A percentile compares a stretch with the other conserved stretches of the same genome.
Conservation (phyloP, 2,888 invertebrate species). For the Bellardia pandia region DNA sequence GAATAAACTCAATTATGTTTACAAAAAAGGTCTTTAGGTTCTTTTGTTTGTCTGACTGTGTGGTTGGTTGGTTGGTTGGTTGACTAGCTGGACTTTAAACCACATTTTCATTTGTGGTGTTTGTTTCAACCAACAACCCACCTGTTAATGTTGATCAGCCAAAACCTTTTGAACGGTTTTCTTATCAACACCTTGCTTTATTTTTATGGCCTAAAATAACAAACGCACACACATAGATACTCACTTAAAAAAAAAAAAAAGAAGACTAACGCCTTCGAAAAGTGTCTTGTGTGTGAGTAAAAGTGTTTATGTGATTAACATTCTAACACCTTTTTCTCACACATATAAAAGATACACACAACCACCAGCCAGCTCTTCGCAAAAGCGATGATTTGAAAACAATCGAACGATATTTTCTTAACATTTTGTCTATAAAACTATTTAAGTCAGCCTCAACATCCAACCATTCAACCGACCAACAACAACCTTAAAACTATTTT, state of each 20-base stretch:
- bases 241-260: slow-evolving; percentile 33
- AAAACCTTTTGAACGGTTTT: slow-evolving; percentile 58
- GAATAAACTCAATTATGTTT: slow-evolving; percentile 64
- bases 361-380: neutral
- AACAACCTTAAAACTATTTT: slow-evolving; percentile 53
- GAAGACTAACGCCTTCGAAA: slow-evolving; percentile 57
- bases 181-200: slow-evolving; percentile 71
- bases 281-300: neutral
- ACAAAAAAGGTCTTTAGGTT: slow-evolving; percentile 20
- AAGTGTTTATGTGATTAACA: slow-evolving; percentile 60
- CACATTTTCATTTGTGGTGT: slow-evolving; percentile 17
- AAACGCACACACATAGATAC: neutral
- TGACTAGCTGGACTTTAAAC: neutral
- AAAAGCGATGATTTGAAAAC: slow-evolving; percentile 23
- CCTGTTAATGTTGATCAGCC: slow-evolving; percentile 50
- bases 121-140: slow-evolving; percentile 51
- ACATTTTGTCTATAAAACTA: slow-evolving; percentile 42
- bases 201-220: slow-evolving; percentile 56
- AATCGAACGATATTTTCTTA: slow-evolving; percentile 48
- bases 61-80: neutral
- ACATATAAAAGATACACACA: slow-evolving; percentile 1
- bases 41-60: neutral
- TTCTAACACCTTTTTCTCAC: slow-evolving; percentile 71
- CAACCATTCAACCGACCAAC: neutral
- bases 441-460: slow-evolving; percentile 23